Conservation (phyloP, 2,113 vertebrate genomes). For the Mystacornis crossleyi region DNA sequence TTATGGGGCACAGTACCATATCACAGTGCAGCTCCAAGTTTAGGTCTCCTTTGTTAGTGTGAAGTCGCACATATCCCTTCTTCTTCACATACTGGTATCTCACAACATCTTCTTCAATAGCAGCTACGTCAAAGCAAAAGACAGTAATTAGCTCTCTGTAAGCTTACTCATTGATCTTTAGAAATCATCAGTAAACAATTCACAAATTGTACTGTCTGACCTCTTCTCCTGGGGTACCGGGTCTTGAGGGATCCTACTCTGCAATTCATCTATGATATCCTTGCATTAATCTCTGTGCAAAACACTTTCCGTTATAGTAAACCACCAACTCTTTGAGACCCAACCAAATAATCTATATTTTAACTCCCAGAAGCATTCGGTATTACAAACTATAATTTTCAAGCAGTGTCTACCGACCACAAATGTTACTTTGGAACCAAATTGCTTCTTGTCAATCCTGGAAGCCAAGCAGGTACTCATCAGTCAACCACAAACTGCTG, state of each 20-base stretch:
- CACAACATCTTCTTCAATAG: constrained; percentile 89
- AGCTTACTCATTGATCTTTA: neutral
- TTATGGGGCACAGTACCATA: constrained; percentile 76
- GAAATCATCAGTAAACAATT: neutral
- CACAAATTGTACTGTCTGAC: neutral
- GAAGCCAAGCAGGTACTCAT: constrained; percentile 25
- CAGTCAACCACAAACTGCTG: constrained; percentile 44
- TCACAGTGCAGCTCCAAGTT: constrained; percentile 96
- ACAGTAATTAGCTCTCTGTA: neutral
- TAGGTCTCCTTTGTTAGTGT: constrained; percentile 92
- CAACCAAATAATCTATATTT: neutral
- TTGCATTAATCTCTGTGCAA: neutral
- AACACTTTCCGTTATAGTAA: neutral
- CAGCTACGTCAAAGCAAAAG: constrained; percentile 64
- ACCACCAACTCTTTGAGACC: neutral
- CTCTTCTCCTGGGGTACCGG: neutral
- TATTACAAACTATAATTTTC: constrained; percentile 4
- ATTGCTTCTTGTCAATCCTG: neutral
- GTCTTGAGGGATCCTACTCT: neutral
- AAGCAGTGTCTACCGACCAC: neutral
- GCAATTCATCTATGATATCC: neutral
- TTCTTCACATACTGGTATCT: constrained; percentile 95
- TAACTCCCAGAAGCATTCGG: neutral
- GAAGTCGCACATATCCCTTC: constrained; percentile 93
- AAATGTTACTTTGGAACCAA: neutral